Base-by-base conservation (phyloP, 2,888 invertebrate genomes). In the Cryptosula pallasiana region DNA sequence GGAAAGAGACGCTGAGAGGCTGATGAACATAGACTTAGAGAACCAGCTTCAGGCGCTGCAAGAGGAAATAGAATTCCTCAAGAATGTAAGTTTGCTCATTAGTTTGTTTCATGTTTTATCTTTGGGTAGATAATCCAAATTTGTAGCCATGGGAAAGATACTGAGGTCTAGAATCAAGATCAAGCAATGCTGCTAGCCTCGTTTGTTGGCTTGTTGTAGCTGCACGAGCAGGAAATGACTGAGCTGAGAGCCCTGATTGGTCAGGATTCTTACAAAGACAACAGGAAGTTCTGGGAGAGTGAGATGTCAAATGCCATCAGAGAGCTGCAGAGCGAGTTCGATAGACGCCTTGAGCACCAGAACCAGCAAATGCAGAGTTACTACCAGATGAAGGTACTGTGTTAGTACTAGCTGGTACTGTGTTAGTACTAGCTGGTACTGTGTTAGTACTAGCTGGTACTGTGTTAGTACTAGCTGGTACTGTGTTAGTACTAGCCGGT, bases 331-430 rank as follows among this genome's bases (percentile, higher is more conserved):
- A 36, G 29, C 25, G 70, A 70, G 70, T 70, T 70, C 27, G 70
- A 70, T 23, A 16, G 70, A 36, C 3, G 70, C 20, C 45, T 70
- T 27, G 70, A 83, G 75, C 78, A 81, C 73, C 84, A 86, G 77
- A 78, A 83, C 58, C 83, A 81, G 32, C 87, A 87, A 75, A 81
- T 87, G 80, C 87, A 87, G 75, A 82, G 83, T 70, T 87, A 85
- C 84, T 87, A 87, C 83, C 85, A 86, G 77, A 81, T 86, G 73
- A 87, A 87, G 86, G 86, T 87, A 75, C 20, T n/a, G n/a, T n/a
- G n/a, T n/a, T n/a, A n/a, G n/a, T n/a, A n/a, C n/a, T n/a, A n/a
- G n/a, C n/a, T n/a, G n/a, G n/a, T n/a, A n/a, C n/a, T n/a, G n/a
- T n/a, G n/a, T n/a, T n/a, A n/a, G n/a, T n/a, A n/a, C n/a, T n/a